Conservation (phyloP, 2,888 invertebrate species). For the Celastrina argiolus region DNA sequence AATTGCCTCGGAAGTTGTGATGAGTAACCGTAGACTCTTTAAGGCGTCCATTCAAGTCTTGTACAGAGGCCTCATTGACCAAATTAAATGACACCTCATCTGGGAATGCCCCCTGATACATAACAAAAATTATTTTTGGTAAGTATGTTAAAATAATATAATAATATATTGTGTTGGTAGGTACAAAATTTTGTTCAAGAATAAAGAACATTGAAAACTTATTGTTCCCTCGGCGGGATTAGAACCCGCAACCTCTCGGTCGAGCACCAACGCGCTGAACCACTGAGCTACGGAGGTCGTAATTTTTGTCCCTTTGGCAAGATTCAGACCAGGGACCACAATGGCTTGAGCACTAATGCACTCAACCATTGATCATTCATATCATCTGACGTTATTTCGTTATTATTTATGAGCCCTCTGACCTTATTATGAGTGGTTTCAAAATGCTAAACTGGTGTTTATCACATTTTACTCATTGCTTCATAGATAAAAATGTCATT, state of each 20-base stretch:
- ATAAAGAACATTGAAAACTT: no score
- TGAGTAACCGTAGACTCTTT: slow-evolving; percentile 60
- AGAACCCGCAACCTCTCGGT: no score
- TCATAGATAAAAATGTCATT: neutral
- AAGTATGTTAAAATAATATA: no score
- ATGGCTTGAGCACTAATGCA: no score
- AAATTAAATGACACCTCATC: slow-evolving; percentile 84
- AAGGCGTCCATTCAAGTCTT: slow-evolving; percentile 80
- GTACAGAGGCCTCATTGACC: slow-evolving; percentile 81
- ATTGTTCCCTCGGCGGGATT: no score
- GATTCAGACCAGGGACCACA: no score
- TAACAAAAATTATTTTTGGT: neutral
- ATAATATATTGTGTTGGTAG: no score
- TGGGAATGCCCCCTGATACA: slow-evolving; percentile 78
- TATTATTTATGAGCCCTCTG: neutral
- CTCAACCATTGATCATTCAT: no score
- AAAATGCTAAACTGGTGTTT: neutral
- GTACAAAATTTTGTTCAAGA: no score
- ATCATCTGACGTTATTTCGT: neutral
- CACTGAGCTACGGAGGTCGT: no score
- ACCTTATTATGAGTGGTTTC: neutral
- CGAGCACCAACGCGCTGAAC: no score
- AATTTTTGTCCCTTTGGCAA: no score
- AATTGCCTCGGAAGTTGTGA: slow-evolving; percentile 83
- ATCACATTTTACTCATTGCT: neutral